Evolutionary conservation across 2,797 vertebrate genomes (phyloP), one percentile per base, ranked within the genome.

Genomic region (Sebastes hubbsi): DNA sequence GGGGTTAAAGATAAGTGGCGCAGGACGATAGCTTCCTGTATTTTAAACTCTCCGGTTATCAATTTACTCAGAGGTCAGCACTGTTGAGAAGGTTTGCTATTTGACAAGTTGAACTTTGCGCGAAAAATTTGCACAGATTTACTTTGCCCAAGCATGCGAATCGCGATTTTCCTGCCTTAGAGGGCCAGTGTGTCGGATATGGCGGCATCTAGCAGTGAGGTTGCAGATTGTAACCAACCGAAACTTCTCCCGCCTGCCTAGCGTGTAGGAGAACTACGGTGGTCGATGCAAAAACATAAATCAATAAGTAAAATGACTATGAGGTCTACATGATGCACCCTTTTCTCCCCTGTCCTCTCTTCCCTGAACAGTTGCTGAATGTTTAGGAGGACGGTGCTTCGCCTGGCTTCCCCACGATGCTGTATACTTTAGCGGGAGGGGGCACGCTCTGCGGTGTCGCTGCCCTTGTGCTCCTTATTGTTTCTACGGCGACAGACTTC

Each of bases 401-500:
- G 81, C 87, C 75, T 66, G 71, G 79, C 83, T 78, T 90, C 87
- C 87, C 82, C 91, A 91, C 75, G 29, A 96, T 96, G 96, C 91
- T 96, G 93, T 94, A 96, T 72, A 93, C 93, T 65, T 78, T 97
- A 62, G 95, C 93, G 11, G 95, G 96, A 38, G 96, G 96, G 54
- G 97, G 96, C 79, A 94, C 96, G 7, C 93, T 97, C 27, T 97
- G 97, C 3, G 96, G 96, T 0, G 91, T 95, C 76, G 95, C 89
- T 0, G 94, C 96, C 69, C 93, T 97, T 10, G 92, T 96, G 75
- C 96, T 97, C 42, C 96, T 97, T 52, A 95, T 97, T 24, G 94
- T 96, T 32, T 95, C 97, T 71, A 97, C 96, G 0, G 94, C 95
- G 1, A 97, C 97, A 0, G 95, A 96, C 80, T 97, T 95, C 91